Percentiles rank a stretch among this genome's conserved stretches.
These are phyloP conservation scores for Varecia variegata DNA, from an alignment of 2,797 vertebrate species.

Conservation along the genomic window DNA sequence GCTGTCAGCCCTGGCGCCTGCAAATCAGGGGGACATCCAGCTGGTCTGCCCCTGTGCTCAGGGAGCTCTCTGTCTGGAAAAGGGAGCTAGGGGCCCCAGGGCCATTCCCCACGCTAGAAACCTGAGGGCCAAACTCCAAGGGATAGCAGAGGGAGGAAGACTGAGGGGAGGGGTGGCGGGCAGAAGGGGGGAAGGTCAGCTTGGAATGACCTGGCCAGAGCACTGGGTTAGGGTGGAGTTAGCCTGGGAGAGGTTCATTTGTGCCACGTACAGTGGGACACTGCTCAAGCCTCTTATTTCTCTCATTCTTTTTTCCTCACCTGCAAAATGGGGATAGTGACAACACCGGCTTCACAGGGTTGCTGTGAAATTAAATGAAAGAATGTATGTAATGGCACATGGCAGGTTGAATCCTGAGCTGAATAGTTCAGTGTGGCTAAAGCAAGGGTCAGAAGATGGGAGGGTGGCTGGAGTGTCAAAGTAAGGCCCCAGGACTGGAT, in stretches of 20 bases:
- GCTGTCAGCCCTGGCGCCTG: not conserved
- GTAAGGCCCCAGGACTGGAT: not conserved
- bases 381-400: not conserved
- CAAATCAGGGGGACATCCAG: not conserved
- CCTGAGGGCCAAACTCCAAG: not conserved
- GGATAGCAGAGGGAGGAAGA: not conserved
- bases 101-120: not conserved
- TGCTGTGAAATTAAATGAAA: not conserved
- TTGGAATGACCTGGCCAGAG: not conserved
- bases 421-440: not conserved
- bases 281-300: not conserved
- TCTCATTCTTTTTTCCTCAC: slow-evolving; percentile 23
- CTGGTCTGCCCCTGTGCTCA: not conserved
- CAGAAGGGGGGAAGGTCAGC: not conserved
- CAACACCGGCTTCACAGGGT: not conserved
- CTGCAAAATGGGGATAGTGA: not conserved
- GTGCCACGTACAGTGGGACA: not conserved
- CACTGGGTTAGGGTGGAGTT: not conserved
- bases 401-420: not conserved
- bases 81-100: not conserved
- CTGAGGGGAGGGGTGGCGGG: fast-evolving
- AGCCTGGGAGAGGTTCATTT: not conserved
- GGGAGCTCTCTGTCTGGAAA: not conserved
- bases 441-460: not conserved
- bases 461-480: not conserved